phyloP scores from a whole-genome alignment of 2,888 invertebrate species.

The Platycheirus rosarum region DNA sequence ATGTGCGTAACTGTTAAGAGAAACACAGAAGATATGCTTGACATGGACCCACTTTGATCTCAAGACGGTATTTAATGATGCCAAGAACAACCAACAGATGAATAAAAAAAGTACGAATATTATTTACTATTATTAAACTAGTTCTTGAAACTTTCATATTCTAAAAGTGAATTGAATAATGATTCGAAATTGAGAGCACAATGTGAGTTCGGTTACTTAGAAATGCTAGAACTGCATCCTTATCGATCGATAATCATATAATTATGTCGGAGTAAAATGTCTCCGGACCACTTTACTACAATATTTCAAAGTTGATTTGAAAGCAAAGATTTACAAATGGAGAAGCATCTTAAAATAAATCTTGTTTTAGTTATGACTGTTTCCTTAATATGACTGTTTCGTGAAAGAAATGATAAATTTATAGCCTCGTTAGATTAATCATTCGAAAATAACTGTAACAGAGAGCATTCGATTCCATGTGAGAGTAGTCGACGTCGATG shows the following conservation, averaged over 20 bases:
- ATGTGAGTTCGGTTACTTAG: not conserved
- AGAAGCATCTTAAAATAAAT: too few species aligned
- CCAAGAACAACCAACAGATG: not conserved
- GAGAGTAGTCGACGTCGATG: too few species aligned
- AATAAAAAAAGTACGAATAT: not conserved
- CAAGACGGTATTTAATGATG: not conserved
- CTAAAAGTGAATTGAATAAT: constrained; percentile 3
- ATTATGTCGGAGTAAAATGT: too few species aligned
- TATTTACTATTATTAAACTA: not conserved
- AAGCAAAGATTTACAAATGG: too few species aligned
- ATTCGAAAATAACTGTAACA: too few species aligned
- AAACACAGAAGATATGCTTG: not conserved
- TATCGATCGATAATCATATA: constrained; percentile 8
- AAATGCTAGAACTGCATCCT: not conserved
- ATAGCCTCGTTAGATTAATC: too few species aligned
- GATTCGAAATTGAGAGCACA: not conserved
- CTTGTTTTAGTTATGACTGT: too few species aligned
- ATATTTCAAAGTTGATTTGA: too few species aligned
- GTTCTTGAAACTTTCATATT: constrained; percentile 20
- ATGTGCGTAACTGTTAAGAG: constrained; percentile 24
- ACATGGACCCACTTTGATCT: constrained; percentile 1
- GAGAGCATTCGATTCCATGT: too few species aligned
- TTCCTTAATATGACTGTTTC: too few species aligned
- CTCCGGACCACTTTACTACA: too few species aligned
- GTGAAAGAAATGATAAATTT: too few species aligned